Evolutionary conservation across 2,113 vertebrate genomes (phyloP).

Genomic region (Fukomys damarensis): DNA sequence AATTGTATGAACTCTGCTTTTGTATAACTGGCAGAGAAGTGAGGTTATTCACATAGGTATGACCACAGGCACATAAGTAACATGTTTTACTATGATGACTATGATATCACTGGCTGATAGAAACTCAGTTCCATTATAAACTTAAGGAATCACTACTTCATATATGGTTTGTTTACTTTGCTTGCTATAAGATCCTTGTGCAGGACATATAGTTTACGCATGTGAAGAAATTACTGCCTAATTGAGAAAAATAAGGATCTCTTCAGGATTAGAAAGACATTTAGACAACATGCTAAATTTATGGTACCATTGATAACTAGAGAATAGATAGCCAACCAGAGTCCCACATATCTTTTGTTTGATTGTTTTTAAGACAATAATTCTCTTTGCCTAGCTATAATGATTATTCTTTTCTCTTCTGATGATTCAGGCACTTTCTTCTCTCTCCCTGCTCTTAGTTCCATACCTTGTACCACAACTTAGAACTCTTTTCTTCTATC

Average conservation of each 20-base stretch:
- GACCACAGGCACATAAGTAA: background rate
- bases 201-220: background rate
- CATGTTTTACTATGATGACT: background rate
- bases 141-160: background rate
- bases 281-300: background rate
- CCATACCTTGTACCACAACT: background rate
- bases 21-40: background rate
- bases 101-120: background rate
- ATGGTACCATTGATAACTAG: background rate
- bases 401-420: background rate
- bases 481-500: background rate
- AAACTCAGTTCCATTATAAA: background rate
- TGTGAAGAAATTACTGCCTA: background rate
- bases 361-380: background rate
- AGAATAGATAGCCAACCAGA: background rate
- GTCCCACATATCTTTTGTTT: background rate
- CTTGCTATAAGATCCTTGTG: background rate
- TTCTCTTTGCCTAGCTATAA: background rate
- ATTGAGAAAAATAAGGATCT: constrained; percentile 21
- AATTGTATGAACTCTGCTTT: background rate
- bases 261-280: background rate
- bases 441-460: background rate
- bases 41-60: background rate
- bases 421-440: background rate
- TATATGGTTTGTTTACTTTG: background rate